Conservation (phyloP, 2,888 invertebrate species). For the Drosophila testacea region DNA sequence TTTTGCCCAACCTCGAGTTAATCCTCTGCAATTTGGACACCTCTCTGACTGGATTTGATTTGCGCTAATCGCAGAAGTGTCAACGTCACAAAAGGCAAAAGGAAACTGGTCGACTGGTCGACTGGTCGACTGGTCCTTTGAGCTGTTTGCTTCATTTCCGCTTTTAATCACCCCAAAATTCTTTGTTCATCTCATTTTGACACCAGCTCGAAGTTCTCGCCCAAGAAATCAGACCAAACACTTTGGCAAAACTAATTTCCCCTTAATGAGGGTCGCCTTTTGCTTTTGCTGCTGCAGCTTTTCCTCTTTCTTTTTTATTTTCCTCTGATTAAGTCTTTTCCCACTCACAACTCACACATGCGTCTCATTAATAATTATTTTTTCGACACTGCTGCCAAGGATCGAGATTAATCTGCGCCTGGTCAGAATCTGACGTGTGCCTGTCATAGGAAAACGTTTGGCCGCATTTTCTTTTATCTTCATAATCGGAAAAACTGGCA, state of each 20-base stretch:
- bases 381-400: conserved; percentile 48
- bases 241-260: conserved; percentile 80
- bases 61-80: conserved; percentile 78
- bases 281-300: conserved; percentile 25
- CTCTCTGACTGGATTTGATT: conserved; percentile 69
- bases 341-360: conserved; percentile 67
- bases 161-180: conserved; percentile 73
- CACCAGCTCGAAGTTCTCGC: conserved; percentile 43
- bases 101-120: conserved; percentile 35
- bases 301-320: conserved; percentile 21
- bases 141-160: conserved; percentile 65
- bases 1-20: conserved; percentile 26
- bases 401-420: conserved; percentile 77
- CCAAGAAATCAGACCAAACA: conserved; percentile 44
- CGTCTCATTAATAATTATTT: conserved; percentile 78
- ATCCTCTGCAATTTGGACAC: conserved; percentile 78
- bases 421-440: conserved; percentile 71
- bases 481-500: conserved; percentile 41
- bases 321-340: conserved; percentile 62
- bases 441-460: conserved; percentile 67
- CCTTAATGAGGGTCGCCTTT: conserved; percentile 80
- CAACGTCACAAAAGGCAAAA: conserved; percentile 45
- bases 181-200: conserved; percentile 66
- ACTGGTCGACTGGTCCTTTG: conserved; percentile 30
- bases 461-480: conserved; percentile 68